Evolutionary conservation across 2,113 vertebrate genomes (phyloP).

Genomic region (Clarias gariepinus): DNA sequence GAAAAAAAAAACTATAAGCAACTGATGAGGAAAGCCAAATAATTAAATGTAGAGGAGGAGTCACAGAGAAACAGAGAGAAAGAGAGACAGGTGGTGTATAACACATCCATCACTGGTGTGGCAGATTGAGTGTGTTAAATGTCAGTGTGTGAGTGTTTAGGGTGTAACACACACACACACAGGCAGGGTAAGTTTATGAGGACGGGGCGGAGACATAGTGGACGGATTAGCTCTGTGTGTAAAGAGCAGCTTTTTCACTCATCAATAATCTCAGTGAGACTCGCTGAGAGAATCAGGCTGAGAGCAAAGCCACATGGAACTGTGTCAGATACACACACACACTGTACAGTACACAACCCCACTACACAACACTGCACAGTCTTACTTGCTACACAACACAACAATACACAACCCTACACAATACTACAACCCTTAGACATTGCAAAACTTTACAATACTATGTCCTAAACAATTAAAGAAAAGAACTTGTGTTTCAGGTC

Average conservation of each 20-base stretch:
- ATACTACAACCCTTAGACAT: neutral
- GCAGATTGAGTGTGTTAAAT: constrained; percentile 25
- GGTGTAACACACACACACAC: neutral
- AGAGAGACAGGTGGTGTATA: neutral
- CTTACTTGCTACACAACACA: neutral
- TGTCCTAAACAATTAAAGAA: too few relatives aligned
- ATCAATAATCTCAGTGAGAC: constrained; percentile 13
- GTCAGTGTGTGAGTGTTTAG: constrained; percentile 11
- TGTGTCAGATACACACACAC: neutral
- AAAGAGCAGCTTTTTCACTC: constrained; percentile 15
- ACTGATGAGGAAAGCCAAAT: neutral
- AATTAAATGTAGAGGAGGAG: too few relatives aligned
- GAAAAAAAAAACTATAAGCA: neutral
- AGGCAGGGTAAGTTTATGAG: constrained; percentile 14
- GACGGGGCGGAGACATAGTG: neutral
- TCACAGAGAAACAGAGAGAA: neutral
- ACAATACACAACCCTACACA: neutral
- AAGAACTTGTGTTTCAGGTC: too few relatives aligned
- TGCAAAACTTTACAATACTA: neutral
- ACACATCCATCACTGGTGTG: neutral
- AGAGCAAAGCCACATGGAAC: neutral
- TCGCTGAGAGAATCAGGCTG: constrained; percentile 19
- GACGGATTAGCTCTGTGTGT: constrained; percentile 1
- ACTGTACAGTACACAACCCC: neutral
- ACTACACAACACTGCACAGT: neutral